Conservation (phyloP, 2,797 vertebrate genomes). For the Scyliorhinus canicula region DNA sequence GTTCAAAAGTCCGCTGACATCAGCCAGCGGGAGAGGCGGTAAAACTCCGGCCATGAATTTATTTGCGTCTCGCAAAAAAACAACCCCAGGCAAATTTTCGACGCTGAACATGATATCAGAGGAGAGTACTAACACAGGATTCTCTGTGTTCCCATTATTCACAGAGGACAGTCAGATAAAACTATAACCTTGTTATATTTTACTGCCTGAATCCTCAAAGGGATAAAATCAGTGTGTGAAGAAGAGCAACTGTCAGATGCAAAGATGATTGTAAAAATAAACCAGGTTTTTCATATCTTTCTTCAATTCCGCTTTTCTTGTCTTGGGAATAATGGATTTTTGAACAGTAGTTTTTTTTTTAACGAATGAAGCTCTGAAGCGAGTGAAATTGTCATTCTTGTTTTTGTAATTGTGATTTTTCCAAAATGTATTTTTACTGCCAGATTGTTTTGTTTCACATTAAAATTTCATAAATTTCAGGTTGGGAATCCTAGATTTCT, state of each 20-base stretch:
- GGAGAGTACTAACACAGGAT: not conserved
- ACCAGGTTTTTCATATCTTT: constrained; percentile 32
- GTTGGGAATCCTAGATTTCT: not conserved
- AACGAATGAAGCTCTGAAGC: not conserved
- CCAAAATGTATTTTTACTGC: not conserved
- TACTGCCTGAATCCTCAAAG: constrained; percentile 18
- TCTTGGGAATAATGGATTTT: constrained; percentile 32
- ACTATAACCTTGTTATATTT: constrained; percentile 34
- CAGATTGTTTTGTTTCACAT: not conserved
- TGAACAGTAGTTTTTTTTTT: not conserved
- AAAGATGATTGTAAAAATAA: constrained; percentile 36
- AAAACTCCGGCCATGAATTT: not conserved
- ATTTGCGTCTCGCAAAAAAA: not conserved
- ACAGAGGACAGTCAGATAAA: constrained; percentile 24
- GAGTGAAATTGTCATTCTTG: not conserved
- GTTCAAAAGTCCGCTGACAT: too few relatives aligned
- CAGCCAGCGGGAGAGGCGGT: too few relatives aligned
- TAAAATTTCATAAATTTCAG: not conserved
- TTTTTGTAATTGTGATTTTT: not conserved
- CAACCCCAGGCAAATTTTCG: not conserved
- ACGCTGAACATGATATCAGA: not conserved
- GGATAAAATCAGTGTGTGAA: constrained; percentile 29
- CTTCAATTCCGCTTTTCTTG: constrained; percentile 27
- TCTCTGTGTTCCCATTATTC: constrained; percentile 26
- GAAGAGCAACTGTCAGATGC: constrained; percentile 34